phyloP scores from a whole-genome alignment of 2,113 vertebrate species.

The Rhodinocichla rosea region DNA sequence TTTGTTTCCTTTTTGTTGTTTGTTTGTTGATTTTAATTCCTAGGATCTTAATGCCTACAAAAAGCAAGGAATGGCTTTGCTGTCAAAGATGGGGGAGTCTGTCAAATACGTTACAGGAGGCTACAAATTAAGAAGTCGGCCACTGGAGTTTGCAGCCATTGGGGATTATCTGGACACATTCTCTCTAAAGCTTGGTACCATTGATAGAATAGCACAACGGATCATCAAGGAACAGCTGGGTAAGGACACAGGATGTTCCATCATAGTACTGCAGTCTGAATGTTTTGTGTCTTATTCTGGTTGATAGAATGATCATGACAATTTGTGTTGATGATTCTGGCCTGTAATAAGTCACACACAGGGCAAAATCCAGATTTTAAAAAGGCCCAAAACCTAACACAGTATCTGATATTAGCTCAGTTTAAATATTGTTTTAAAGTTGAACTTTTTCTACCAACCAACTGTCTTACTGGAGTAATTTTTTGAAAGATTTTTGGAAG shows the following conservation, averaged over 20 bases:
- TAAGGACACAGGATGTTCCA: constrained; percentile 42
- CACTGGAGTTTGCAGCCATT: constrained; percentile 88
- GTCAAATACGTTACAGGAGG: constrained; percentile 93
- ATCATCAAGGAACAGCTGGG: constrained; percentile 97
- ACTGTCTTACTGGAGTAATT: not conserved
- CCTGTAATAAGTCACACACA: not conserved
- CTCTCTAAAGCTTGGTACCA: constrained; percentile 93
- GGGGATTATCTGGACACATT: constrained; percentile 94
- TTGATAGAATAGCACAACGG: constrained; percentile 95
- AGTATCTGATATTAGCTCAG: not conserved
- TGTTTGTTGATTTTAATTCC: not conserved
- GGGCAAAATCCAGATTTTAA: not conserved
- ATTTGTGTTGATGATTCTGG: not conserved
- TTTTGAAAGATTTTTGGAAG: not conserved
- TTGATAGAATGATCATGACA: not conserved
- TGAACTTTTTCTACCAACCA: not conserved
- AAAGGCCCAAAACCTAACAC: not conserved
- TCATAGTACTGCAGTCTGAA: not conserved
- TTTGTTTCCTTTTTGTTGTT: not conserved
- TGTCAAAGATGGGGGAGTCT: constrained; percentile 92
- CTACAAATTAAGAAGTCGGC: constrained; percentile 90
- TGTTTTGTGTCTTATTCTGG: not conserved
- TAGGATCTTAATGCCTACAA: constrained; percentile 93
- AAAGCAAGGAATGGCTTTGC: constrained; percentile 91
- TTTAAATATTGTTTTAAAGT: not conserved